phyloP scores from a whole-genome alignment of 2,888 invertebrate species.

The Euplexia lucipara region DNA sequence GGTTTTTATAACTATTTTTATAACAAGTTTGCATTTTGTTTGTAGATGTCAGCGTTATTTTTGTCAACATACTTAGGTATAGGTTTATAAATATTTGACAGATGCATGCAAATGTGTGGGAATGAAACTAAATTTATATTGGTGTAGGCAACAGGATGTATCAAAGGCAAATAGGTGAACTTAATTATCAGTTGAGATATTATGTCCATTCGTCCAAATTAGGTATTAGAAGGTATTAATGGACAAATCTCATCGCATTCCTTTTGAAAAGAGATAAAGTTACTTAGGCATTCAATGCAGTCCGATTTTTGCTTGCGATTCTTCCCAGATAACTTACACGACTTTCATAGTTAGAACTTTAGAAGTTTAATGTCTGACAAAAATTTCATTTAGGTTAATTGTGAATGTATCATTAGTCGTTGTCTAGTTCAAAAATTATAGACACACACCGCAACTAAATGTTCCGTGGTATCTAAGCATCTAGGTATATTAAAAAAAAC shows the following conservation, averaged over 20 bases:
- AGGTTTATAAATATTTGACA: conserved; percentile 36
- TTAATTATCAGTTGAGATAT: conserved; percentile 19
- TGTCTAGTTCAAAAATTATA: too few relatives aligned
- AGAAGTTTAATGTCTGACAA: too few relatives aligned
- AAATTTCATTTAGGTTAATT: too few relatives aligned
- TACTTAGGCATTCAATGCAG: background rate
- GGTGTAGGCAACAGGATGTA: conserved; percentile 10
- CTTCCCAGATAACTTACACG: too few relatives aligned
- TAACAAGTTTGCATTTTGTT: conserved; percentile 55
- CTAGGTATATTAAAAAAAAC: too few relatives aligned
- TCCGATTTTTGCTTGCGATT: too few relatives aligned
- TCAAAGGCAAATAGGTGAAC: conserved; percentile 19
- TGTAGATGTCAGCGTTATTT: conserved; percentile 46
- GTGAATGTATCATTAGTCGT: too few relatives aligned
- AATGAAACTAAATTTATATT: background rate
- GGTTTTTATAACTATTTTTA: conserved; percentile 76
- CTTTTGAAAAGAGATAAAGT: background rate
- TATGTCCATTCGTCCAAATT: too few relatives aligned
- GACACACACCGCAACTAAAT: too few relatives aligned
- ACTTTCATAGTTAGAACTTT: too few relatives aligned
- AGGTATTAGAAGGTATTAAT: too few relatives aligned
- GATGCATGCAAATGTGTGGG: conserved; percentile 19
- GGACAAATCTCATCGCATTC: background rate
- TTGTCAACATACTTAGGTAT: conserved; percentile 19
- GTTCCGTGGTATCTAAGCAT: too few relatives aligned